Evolutionary conservation across 2,888 invertebrate species (phyloP).

Genomic region (Hipparchia sbordonii): DNA sequence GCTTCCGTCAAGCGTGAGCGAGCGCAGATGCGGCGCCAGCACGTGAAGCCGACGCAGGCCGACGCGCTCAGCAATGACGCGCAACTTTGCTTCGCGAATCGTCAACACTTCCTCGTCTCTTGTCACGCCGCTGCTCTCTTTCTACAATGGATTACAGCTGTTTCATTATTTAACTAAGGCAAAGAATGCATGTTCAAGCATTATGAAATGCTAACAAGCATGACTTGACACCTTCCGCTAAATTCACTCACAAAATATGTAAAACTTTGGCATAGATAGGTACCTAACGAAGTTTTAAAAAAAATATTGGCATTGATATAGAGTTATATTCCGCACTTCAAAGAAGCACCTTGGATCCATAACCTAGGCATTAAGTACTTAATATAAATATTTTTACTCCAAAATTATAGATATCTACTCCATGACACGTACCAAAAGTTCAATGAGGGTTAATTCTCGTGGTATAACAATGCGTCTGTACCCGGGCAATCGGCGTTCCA

Average conservation of each 20-base stretch:
- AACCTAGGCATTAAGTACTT: too few relatives aligned
- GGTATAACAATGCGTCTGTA: conserved; percentile 82
- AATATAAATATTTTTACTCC: too few relatives aligned
- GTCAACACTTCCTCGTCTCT: conserved; percentile 72
- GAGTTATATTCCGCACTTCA: too few relatives aligned
- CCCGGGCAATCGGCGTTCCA: conserved; percentile 76
- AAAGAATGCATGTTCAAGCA: too few relatives aligned
- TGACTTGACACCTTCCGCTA: too few relatives aligned
- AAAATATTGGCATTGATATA: too few relatives aligned
- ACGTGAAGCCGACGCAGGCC: conserved; percentile 85
- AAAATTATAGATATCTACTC: too few relatives aligned
- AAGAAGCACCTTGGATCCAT: too few relatives aligned
- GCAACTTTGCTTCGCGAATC: conserved; percentile 83
- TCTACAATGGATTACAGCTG: conserved; percentile 51
- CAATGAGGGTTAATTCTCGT: conserved; percentile 82
- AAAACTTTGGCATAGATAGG: too few relatives aligned
- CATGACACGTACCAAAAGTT: conserved; percentile 74
- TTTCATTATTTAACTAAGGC: neutral
- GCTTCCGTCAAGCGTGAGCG: conserved; percentile 86
- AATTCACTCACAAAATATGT: too few relatives aligned
- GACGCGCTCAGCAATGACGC: conserved; percentile 85
- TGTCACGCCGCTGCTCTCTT: conserved; percentile 71
- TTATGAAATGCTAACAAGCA: too few relatives aligned
- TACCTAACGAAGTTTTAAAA: too few relatives aligned
- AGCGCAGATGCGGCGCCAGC: conserved; percentile 84